Evolutionary conservation across 1,140 invertebrate genomes (phyloP).

Genomic region (Hermetia illucens): DNA sequence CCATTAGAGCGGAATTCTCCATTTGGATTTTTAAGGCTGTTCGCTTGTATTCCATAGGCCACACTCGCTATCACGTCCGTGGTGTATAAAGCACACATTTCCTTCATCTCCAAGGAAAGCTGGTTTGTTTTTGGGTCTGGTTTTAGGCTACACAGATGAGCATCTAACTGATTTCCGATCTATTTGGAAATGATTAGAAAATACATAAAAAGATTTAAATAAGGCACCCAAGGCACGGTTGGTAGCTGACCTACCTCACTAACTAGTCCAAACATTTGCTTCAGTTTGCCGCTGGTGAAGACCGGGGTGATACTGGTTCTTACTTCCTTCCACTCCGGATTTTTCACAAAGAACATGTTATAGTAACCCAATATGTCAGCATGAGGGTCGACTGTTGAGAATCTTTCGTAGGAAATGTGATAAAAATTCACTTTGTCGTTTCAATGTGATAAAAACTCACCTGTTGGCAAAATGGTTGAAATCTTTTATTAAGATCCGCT

Average conservation of each 20-base stretch:
- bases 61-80: conserved; percentile 43
- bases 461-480: conserved; percentile 33
- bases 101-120: conserved; percentile 28
- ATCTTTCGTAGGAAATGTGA: too few species aligned
- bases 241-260: conserved; percentile 21
- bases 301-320: conserved; percentile 35
- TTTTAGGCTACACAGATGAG: conserved; percentile 19
- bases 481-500: conserved; percentile 34
- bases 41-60: conserved; percentile 39
- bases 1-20: conserved; percentile 17
- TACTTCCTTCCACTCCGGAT: conserved; percentile 33
- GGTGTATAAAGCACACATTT: conserved; percentile 34
- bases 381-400: conserved; percentile 9
- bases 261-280: conserved; percentile 36
- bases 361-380: conserved; percentile 17
- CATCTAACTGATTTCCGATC: conserved; percentile 23
- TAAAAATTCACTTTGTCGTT: too few species aligned
- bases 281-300: conserved; percentile 38
- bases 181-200: conserved; percentile 3
- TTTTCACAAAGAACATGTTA: conserved; percentile 23
- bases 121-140: conserved; percentile 15
- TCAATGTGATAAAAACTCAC: too few species aligned
- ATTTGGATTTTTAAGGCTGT: conserved; percentile 35
- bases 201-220: conserved; percentile 3
- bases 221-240: conserved; percentile 19